A percentile compares a stretch with the other conserved stretches of the same genome.
Evolutionary conservation across 2,888 invertebrate species (phyloP).

Genomic region (Hipparchia semele): DNA sequence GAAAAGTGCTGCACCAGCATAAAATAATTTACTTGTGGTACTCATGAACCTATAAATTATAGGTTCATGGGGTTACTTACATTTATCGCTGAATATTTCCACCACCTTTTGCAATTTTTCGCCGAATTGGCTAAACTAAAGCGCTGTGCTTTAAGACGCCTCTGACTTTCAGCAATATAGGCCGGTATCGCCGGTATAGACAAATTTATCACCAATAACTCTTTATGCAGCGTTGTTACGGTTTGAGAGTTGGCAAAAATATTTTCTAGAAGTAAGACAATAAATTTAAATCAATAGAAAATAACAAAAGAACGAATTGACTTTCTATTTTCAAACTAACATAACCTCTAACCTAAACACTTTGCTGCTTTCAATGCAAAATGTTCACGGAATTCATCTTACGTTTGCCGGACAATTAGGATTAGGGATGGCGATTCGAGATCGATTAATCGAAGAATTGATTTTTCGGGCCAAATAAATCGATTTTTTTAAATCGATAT

Average conservation of each 20-base stretch:
- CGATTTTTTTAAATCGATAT: too few species aligned
- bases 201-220: slow-evolving; percentile 76
- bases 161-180: slow-evolving; percentile 72
- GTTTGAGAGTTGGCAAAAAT: slow-evolving; percentile 65
- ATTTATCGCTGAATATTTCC: slow-evolving; percentile 64
- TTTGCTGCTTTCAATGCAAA: slow-evolving; percentile 67
- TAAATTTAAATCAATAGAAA: slow-evolving; percentile 35
- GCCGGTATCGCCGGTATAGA: slow-evolving; percentile 68
- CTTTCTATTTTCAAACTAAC: slow-evolving; percentile 69
- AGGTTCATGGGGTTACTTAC: slow-evolving; percentile 48
- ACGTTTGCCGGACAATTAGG: slow-evolving; percentile 47
- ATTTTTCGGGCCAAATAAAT: too few species aligned
- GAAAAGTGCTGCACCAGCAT: not conserved
- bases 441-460: too few species aligned
- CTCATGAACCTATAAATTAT: too few species aligned
- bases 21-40: not conserved
- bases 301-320: slow-evolving; percentile 51
- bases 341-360: slow-evolving; percentile 73
- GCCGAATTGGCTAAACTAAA: slow-evolving; percentile 65
- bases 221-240: slow-evolving; percentile 63
- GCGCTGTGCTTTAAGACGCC: slow-evolving; percentile 59
- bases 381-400: slow-evolving; percentile 79
- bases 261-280: slow-evolving; percentile 57
- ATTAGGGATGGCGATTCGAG: slow-evolving; percentile 17
- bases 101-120: slow-evolving; percentile 65